Conservation (phyloP, 2,888 invertebrate genomes). For the Hylaea fasciaria region DNA sequence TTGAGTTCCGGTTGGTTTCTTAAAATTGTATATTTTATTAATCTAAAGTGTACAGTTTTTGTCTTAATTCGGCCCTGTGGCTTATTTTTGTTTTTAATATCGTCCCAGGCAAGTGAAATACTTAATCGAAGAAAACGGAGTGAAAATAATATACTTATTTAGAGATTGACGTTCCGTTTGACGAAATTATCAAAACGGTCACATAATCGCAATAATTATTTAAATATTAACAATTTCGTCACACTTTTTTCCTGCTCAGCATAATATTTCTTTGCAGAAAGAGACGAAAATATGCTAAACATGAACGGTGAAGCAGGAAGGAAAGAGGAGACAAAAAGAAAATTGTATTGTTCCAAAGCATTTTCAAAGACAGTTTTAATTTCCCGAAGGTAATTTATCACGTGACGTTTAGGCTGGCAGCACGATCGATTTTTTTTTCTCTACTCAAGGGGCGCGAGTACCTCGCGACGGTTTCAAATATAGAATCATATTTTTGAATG, state of each 20-base stretch:
- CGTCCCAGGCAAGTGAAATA: no score
- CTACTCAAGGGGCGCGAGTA: conserved; percentile 62
- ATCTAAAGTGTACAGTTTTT: no score
- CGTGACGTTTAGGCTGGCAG: conserved; percentile 50
- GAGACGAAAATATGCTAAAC: conserved; percentile 41
- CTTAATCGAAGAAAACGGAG: no score
- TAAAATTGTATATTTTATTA: background rate
- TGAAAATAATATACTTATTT: background rate
- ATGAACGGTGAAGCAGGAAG: conserved; percentile 48
- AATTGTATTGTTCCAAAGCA: conserved; percentile 79
- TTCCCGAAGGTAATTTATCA: conserved; percentile 85
- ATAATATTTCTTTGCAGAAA: conserved; percentile 21
- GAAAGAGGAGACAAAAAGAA: conserved; percentile 61
- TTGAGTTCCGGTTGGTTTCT: background rate
- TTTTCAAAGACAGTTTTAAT: conserved; percentile 78
- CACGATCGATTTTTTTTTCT: conserved; percentile 67
- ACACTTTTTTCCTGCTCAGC: conserved; percentile 34
- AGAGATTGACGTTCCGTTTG: background rate
- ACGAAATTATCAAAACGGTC: conserved; percentile 33
- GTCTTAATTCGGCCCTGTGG: no score
- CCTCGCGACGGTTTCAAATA: conserved; percentile 79
- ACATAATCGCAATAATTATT: conserved; percentile 39
- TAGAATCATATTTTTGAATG: conserved; percentile 71
- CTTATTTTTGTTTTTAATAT: no score
- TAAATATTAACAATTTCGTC: conserved; percentile 41